Conservation (phyloP, 1,140 invertebrate genomes). For the Globodera ellingtonae region DNA sequence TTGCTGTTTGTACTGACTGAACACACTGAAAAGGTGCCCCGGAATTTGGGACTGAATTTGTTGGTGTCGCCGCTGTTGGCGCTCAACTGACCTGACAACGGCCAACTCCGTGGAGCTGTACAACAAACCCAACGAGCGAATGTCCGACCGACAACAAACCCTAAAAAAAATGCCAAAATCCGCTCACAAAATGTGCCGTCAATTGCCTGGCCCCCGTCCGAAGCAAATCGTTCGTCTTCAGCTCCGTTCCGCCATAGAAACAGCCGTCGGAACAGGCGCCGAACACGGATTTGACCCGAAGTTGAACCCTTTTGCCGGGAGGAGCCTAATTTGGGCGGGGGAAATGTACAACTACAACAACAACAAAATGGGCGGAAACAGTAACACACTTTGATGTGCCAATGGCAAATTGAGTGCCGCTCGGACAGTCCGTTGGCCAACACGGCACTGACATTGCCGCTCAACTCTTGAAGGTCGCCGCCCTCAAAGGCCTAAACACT, state of each 20-base stretch:
- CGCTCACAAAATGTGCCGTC: not conserved
- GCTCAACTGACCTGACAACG: constrained; percentile 18
- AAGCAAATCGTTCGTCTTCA: constrained; percentile 41
- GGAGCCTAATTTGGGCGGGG: constrained; percentile 32
- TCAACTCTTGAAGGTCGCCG: constrained; percentile 38
- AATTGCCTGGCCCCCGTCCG: constrained; percentile 30
- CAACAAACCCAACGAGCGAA: constrained; percentile 30
- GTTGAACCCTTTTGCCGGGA: constrained; percentile 39
- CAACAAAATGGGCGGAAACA: not conserved
- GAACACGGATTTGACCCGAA: constrained; percentile 29
- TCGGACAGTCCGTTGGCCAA: constrained; percentile 33
- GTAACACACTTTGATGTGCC: constrained; percentile 49
- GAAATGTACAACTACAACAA: not conserved
- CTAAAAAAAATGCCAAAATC: constrained; percentile 2
- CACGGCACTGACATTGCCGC: constrained; percentile 37
- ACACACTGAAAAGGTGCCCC: constrained; percentile 20
- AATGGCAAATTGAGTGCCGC: constrained; percentile 44
- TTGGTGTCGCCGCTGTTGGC: not conserved
- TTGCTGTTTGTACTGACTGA: constrained; percentile 41
- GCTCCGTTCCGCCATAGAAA: constrained; percentile 46
- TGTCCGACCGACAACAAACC: constrained; percentile 36
- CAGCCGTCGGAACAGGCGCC: constrained; percentile 46
- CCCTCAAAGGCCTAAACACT: constrained; percentile 41
- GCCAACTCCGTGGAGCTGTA: constrained; percentile 30
- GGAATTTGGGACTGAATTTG: not conserved